Base-by-base conservation (phyloP, 2,113 vertebrate species). In the Azemiops feae region DNA sequence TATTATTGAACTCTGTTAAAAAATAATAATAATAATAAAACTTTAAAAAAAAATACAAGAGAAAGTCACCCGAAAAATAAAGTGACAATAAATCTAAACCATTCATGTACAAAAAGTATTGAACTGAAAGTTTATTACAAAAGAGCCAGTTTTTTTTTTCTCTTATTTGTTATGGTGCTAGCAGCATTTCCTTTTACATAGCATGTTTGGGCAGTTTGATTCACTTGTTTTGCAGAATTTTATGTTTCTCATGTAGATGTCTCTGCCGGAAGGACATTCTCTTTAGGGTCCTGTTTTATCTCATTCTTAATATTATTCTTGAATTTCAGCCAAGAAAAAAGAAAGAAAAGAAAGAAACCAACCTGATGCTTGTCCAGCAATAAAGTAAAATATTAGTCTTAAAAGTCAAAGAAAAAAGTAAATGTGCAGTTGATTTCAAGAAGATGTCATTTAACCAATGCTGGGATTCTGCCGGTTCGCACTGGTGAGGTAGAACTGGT, bases 171-270 rank as follows among this genome's bases (percentile, higher is more conserved):
- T 45, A 95, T 93, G 90, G 39, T 86, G 45, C 47, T 91, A 25
- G 92, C 92, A 89, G 57, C 55, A 94, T 95, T 96, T 95, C 91
- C 92, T 90, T 47, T 92, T 96, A 93, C 39, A 94, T 86, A 85
- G 43, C 88, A 90, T 34, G 25, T 91, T 87, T 52, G 14, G 92
- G 93, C 74, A 0, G 50, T 88, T 95, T 39, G 30, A 47, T 58
- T 3, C 30, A 47, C 25, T 86, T 50, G 23, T 85, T 50, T 57
- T 58, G 81, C 4, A 47, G 52, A n/a, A 9, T n/a, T n/a, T 58
- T 55, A 91, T 91, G n/a, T 14, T 85, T 45, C 14, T 27, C 9
- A 1, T 85, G 34, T 20, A 6, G 39, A n/a, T 12, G 1, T 4
- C 34, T 57, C 22, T 86, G 25, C 53, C 16, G 3, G 16, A 18